Percentiles rank a stretch among this genome's conserved stretches.
Conservation (phyloP, 2,888 invertebrate genomes). For the Ditula angustiorana region DNA sequence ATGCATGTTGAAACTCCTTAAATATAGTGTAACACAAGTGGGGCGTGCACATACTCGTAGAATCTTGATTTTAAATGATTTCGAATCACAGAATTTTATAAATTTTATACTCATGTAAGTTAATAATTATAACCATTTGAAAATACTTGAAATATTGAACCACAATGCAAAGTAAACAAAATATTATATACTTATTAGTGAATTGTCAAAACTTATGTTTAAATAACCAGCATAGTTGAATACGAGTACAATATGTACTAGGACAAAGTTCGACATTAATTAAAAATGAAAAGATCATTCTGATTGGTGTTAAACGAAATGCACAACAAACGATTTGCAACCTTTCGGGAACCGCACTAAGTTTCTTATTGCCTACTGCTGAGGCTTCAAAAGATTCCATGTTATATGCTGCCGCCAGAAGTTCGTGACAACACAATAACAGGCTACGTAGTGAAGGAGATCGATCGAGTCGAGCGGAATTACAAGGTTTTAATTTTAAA, state of each 20-base stretch:
- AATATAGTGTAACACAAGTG: background rate
- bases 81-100: no score
- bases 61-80: background rate
- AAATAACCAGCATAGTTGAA: no score
- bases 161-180: no score
- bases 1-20: background rate
- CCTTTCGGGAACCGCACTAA: background rate
- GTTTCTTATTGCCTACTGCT: background rate
- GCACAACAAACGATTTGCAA: background rate
- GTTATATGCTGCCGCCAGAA: background rate
- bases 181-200: no score
- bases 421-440: slow-evolving; percentile 35
- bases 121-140: no score
- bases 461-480: slow-evolving; percentile 15
- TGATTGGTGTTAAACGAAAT: background rate
- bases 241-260: no score
- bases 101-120: no score
- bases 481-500: slow-evolving; percentile 19
- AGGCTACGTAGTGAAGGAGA: slow-evolving; percentile 25
- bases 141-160: no score
- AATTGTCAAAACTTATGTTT: no score
- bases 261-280: background rate
- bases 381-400: background rate
- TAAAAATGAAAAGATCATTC: background rate
- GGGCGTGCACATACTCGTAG: background rate